Base-by-base conservation (phyloP, 1,140 invertebrate species). In the Tribolium castaneum region DNA sequence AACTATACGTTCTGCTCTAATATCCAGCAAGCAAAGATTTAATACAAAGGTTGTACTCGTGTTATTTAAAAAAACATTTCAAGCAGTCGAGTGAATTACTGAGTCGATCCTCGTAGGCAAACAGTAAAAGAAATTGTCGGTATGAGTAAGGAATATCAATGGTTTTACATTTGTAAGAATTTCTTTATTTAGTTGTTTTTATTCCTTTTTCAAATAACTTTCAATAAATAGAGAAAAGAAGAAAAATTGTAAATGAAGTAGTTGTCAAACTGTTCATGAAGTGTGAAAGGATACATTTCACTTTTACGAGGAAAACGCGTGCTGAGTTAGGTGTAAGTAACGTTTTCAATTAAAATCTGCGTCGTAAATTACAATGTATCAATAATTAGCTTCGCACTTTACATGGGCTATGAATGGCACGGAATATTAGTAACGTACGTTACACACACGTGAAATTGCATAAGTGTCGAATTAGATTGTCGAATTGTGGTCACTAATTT, bases 251-350 rank as follows among this genome's bases (percentile, higher is more conserved):
- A 12, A 16, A 13, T 13, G 14, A 54, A 16, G 52, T 54, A 54
- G 19, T 54, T 54, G 52, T 14, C 52, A 54, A 12, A 59, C 19
- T 25, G 9, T 59, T 59, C 54, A 59, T 35, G 59, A 66, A 13
- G 59, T 66, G 59, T 66, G 59, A 66, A 66, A 66, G 30, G 59
- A 34, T 66, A 66, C 59, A 35, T 66, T 66, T 66, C 59, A 13
- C 59, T 66, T 66, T 66, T 66, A 66, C 59, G 59, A 66, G 25
- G 59, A 66, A 66, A 66, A 66, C 59, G 59, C 59, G 59, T 66
- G 59, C 59, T 6, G 14, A 14, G 25, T 30, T 19, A 59, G 16
- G 54, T 59, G n/a, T 59, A 59, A 59, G 54, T 59, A 59, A 30
- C 25, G 22, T 22, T 59, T 59, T 59, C 54, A 59, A 59, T 59